Evolutionary conservation across 2,797 vertebrate genomes (phyloP).

Genomic region (Huso huso): DNA sequence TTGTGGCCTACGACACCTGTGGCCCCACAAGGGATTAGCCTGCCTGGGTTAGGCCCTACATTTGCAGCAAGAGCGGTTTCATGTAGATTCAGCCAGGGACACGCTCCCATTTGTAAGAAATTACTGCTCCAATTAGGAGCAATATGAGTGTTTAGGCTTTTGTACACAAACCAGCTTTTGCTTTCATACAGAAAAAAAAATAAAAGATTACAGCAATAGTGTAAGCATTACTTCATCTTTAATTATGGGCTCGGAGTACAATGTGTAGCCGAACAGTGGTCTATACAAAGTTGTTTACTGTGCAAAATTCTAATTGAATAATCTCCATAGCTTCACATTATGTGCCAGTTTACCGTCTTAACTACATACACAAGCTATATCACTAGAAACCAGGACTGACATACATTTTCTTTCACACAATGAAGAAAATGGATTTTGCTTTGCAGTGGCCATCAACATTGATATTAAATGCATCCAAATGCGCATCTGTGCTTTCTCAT

Average conservation of each 20-base stretch:
- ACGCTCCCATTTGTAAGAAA: slow-evolving; percentile 35
- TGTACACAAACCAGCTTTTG: slow-evolving; percentile 23
- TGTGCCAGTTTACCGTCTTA: slow-evolving; percentile 1
- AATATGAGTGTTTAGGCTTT: slow-evolving; percentile 29
- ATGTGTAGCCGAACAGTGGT: slow-evolving; percentile 2
- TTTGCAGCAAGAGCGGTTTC: slow-evolving; percentile 23
- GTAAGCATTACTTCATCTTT: not conserved
- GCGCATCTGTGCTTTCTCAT: no score
- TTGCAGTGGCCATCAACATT: no score
- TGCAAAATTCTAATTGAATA: slow-evolving; percentile 6
- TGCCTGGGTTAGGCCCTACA: slow-evolving; percentile 35
- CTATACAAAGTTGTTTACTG: not conserved
- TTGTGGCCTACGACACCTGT: no score
- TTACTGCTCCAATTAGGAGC: slow-evolving; percentile 30
- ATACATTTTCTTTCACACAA: no score
- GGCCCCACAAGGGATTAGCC: slow-evolving; percentile 18
- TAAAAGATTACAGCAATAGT: slow-evolving; percentile 7
- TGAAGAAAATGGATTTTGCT: no score
- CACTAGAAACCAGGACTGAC: not conserved
- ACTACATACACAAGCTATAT: not conserved
- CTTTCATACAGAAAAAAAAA: slow-evolving; percentile 12
- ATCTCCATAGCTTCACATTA: not conserved
- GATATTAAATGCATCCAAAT: no score
- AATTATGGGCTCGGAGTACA: not conserved
- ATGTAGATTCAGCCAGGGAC: slow-evolving; percentile 32